Evolutionary conservation across 2,888 invertebrate genomes (phyloP).

Genomic region (Suillia variegata): DNA sequence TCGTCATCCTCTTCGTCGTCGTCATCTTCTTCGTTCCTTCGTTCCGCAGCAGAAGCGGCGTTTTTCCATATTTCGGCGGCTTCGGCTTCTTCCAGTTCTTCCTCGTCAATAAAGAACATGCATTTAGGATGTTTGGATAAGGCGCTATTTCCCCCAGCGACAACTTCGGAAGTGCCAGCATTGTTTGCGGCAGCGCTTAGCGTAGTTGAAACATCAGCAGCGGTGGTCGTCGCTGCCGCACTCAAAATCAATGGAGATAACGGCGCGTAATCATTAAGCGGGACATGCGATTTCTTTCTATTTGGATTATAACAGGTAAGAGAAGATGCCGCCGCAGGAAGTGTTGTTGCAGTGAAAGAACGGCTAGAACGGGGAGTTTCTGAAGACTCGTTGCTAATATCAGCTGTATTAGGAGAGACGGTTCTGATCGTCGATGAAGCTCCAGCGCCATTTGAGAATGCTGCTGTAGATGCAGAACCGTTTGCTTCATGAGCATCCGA

Average conservation of each 20-base stretch:
- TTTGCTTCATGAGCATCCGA: too few relatives aligned
- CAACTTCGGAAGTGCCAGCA: not conserved
- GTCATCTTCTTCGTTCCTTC: constrained; percentile 19
- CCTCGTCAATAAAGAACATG: constrained; percentile 70
- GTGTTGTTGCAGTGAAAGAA: not conserved
- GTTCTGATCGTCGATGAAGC: constrained; percentile 19
- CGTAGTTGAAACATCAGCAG: not conserved
- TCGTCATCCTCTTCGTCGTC: constrained; percentile 19
- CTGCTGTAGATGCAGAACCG: too few relatives aligned
- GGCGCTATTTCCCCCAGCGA: not conserved
- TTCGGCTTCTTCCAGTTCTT: constrained; percentile 63
- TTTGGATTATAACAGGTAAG: constrained; percentile 32
- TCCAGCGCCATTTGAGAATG: too few relatives aligned
- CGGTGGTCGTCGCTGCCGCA: too few relatives aligned
- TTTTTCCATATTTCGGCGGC: constrained; percentile 24
- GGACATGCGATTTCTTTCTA: too few relatives aligned
- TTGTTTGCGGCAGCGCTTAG: not conserved
- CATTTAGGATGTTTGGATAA: too few relatives aligned
- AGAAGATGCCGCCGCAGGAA: too few relatives aligned
- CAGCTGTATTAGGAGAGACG: too few relatives aligned
- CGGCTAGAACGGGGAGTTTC: constrained; percentile 25
- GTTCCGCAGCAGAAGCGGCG: not conserved
- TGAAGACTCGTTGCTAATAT: not conserved
- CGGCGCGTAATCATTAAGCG: too few relatives aligned
- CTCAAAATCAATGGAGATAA: too few relatives aligned